phyloP scores from a whole-genome alignment of 2,797 vertebrate species.

The Avahi laniger region DNA sequence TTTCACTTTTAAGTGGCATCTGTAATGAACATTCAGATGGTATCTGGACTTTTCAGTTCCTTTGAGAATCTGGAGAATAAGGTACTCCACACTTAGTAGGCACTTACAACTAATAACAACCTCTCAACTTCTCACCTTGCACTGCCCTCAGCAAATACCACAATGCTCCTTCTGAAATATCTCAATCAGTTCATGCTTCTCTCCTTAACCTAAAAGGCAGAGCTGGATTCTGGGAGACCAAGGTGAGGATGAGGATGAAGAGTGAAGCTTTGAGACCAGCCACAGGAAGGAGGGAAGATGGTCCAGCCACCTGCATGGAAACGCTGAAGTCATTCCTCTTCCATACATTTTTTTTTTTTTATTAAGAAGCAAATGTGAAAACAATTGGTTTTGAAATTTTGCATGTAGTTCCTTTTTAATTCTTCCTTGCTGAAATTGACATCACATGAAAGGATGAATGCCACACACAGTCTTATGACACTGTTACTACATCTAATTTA shows the following conservation, averaged over 20 bases:
- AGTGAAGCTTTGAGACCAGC: neutral
- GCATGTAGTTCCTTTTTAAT: neutral
- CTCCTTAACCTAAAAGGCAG: neutral
- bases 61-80: neutral
- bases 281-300: neutral
- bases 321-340: neutral
- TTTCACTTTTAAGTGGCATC: neutral
- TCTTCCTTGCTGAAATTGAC: neutral
- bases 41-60: neutral
- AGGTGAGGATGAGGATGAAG: neutral
- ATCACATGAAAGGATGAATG: neutral
- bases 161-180: neutral
- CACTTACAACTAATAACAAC: neutral
- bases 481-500: neutral
- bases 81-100: neutral
- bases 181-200: neutral
- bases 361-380: neutral
- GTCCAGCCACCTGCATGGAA: neutral
- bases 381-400: neutral
- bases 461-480: neutral
- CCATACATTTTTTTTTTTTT: neutral
- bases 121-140: neutral
- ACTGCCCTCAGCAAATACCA: neutral
- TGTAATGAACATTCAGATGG: neutral
- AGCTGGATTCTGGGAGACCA: neutral